These are phyloP conservation scores for Metaphire vulgaris DNA, from an alignment of 1,140 invertebrate species.

Conservation along the genomic window DNA sequence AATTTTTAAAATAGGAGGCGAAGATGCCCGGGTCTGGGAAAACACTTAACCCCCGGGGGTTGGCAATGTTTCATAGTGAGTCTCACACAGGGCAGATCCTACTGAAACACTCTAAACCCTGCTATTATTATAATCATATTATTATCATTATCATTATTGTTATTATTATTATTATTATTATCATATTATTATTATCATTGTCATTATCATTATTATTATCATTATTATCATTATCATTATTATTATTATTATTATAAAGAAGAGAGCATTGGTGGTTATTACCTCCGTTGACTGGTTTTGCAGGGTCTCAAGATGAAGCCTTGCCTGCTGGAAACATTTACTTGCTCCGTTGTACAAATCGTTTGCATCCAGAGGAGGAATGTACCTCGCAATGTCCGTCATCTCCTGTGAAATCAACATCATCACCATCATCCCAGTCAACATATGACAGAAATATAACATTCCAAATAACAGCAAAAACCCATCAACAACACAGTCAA, in stretches of 20 bases:
- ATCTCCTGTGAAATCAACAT: constrained; percentile 58
- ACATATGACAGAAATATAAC: constrained; percentile 11
- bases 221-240: constrained; percentile 1
- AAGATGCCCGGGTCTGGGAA: too few relatives aligned
- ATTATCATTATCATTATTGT: neutral
- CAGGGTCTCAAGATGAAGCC: constrained; percentile 19
- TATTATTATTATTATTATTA: constrained; percentile 1
- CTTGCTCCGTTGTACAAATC: constrained; percentile 72
- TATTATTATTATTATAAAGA: too few relatives aligned
- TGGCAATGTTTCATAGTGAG: constrained; percentile 5
- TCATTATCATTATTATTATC: neutral
- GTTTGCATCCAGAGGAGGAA: constrained; percentile 42
- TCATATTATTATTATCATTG: constrained; percentile 5
- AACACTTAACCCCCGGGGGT: too few relatives aligned
- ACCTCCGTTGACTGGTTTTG: constrained; percentile 24
- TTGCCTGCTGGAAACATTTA: constrained; percentile 76
- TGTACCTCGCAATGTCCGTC: constrained; percentile 57
- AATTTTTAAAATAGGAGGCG: too few relatives aligned
- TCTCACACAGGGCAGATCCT: too few relatives aligned
- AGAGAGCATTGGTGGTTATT: too few relatives aligned
- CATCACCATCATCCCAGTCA: too few relatives aligned
- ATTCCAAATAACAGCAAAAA: too few relatives aligned
- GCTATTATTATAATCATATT: too few relatives aligned
- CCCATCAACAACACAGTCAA: neutral
- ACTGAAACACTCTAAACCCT: too few relatives aligned